phyloP scores from a whole-genome alignment of 1,140 invertebrate genomes.

The Hycleus phaleratus region DNA sequence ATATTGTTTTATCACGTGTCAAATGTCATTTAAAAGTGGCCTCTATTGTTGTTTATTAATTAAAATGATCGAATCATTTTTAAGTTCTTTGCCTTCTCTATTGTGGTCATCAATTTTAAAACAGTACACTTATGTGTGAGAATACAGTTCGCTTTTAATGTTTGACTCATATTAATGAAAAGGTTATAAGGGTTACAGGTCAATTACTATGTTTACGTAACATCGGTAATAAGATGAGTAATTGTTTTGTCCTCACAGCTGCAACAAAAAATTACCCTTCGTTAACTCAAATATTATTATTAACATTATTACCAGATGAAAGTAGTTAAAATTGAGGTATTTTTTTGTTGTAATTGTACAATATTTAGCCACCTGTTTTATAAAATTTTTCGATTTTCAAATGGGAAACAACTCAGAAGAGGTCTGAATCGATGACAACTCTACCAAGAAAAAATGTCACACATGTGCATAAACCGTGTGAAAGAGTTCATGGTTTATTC shows the following conservation, averaged over 20 bases:
- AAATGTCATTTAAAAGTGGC: slow-evolving; percentile 19
- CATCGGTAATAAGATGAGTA: slow-evolving; percentile 25
- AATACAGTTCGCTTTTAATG: slow-evolving; percentile 9
- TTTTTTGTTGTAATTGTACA: no score
- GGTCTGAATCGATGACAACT: slow-evolving; percentile 28
- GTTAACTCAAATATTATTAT: slow-evolving; percentile 17
- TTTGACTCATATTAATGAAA: slow-evolving; percentile 32
- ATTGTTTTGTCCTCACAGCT: slow-evolving; percentile 25
- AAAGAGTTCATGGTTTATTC: slow-evolving; percentile 24
- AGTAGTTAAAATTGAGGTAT: no score
- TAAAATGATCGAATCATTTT: slow-evolving; percentile 10
- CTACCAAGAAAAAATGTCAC: slow-evolving; percentile 23
- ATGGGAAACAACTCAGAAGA: slow-evolving; percentile 12
- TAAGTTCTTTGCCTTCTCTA: slow-evolving; percentile 16
- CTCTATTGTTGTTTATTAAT: slow-evolving; percentile 12
- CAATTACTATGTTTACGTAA: slow-evolving; percentile 34
- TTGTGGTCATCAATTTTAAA: no score
- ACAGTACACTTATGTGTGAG: no score
- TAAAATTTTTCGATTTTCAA: neutral
- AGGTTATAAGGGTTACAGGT: slow-evolving; percentile 27
- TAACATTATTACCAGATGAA: neutral
- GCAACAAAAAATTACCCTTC: slow-evolving; percentile 22
- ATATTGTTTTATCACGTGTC: slow-evolving; percentile 12
- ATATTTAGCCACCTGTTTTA: neutral
- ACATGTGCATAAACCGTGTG: slow-evolving; percentile 31